Evolutionary conservation across 2,888 invertebrate genomes (phyloP).

Genomic region (Itoplectis maculator): DNA sequence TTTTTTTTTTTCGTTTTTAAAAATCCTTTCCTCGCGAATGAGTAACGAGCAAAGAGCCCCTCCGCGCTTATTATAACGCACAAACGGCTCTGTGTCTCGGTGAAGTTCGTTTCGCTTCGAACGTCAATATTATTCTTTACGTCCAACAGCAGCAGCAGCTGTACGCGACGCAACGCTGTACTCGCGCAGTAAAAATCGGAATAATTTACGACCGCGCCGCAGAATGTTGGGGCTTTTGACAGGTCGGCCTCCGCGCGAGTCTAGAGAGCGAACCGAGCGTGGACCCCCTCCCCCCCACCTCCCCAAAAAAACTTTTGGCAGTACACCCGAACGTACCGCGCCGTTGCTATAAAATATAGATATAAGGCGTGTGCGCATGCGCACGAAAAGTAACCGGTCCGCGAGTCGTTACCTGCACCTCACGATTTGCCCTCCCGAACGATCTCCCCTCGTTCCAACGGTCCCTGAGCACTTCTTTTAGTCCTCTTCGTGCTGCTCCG

Average conservation of each 20-base stretch:
- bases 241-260: conserved; percentile 19
- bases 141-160: conserved; percentile 14
- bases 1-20: conserved; percentile 1
- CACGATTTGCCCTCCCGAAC: background rate
- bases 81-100: conserved; percentile 19
- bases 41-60: conserved; percentile 34
- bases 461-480: conserved; percentile 14
- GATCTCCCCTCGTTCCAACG: background rate
- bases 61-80: conserved; percentile 36
- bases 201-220: conserved; percentile 67
- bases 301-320: conserved; percentile 44
- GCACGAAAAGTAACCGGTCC: conserved; percentile 62
- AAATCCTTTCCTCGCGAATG: conserved; percentile 8
- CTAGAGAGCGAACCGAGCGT: conserved; percentile 1
- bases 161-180: conserved; percentile 49
- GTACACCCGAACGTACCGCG: conserved; percentile 31
- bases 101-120: conserved; percentile 53
- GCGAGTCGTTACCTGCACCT: conserved; percentile 59
- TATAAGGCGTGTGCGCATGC: background rate
- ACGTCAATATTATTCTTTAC: conserved; percentile 67
- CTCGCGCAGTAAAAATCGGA: conserved; percentile 37
- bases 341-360: conserved; percentile 29
- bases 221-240: conserved; percentile 50
- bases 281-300: too few species aligned
- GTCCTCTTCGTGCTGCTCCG: conserved; percentile 41